Conservation (phyloP, 1,140 invertebrate species). For the Magallana angulata region DNA sequence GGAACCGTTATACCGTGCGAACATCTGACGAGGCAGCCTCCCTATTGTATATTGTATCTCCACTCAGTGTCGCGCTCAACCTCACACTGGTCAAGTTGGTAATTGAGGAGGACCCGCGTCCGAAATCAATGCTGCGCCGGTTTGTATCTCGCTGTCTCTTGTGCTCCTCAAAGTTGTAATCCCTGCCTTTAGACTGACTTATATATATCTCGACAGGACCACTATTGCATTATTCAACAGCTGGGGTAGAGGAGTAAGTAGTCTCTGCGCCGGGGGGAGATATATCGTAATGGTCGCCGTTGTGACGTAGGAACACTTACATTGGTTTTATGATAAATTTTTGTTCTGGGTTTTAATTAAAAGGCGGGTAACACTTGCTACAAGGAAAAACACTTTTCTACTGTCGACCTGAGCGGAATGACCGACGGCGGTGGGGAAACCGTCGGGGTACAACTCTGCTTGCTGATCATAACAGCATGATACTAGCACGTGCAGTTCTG, state of each 20-base stretch:
- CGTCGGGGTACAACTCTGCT: too few relatives aligned
- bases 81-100: neutral
- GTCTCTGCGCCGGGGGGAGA: too few relatives aligned
- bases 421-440: neutral
- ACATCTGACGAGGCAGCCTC: too few relatives aligned
- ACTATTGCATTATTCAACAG: slow-evolving; percentile 18
- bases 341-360: too few relatives aligned
- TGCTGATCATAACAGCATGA: neutral
- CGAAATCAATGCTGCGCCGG: slow-evolving; percentile 4
- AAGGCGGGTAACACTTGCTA: neutral
- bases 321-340: too few relatives aligned
- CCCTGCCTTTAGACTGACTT: too few relatives aligned
- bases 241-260: neutral
- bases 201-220: neutral
- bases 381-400: neutral
- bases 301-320: too few relatives aligned
- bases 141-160: neutral
- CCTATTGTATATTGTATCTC: neutral
- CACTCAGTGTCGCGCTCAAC: neutral
- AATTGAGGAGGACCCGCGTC: neutral
- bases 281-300: too few relatives aligned
- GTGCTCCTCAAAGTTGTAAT: neutral
- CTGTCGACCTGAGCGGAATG: neutral
- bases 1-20: neutral
- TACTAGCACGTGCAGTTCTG: neutral